A percentile compares a stretch with the other conserved stretches of the same genome.
These are phyloP conservation scores for Otolemur crassicaudatus DNA, from an alignment of 2,797 vertebrate genomes.

Conservation along the genomic window DNA sequence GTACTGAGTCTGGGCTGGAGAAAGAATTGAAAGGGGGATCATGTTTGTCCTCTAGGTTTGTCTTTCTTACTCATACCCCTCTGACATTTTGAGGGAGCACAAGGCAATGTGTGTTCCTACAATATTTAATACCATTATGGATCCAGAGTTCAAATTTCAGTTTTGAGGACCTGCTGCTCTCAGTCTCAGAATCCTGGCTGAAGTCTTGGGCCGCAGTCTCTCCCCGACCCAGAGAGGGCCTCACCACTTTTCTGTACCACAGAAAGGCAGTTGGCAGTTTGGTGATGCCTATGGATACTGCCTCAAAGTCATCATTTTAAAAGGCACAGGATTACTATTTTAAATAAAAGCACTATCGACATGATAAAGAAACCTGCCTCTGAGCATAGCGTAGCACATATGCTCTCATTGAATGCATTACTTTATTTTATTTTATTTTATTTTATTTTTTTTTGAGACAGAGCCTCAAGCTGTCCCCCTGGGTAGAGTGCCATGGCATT, in stretches of 20 bases:
- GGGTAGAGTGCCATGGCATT: no score
- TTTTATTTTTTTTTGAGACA: no score
- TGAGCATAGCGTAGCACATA: not conserved
- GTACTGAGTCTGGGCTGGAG: fast-evolving
- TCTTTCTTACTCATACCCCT: fast-evolving
- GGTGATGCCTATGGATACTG: not conserved
- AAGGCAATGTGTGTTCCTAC: fast-evolving
- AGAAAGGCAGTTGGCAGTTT: not conserved
- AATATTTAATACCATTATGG: no score
- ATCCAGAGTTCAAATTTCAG: not conserved
- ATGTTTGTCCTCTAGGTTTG: no score
- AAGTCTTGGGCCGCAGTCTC: not conserved
- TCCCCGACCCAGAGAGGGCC: not conserved
- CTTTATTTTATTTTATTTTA: no score
- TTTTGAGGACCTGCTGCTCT: not conserved
- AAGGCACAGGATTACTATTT: not conserved
- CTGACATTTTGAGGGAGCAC: not conserved
- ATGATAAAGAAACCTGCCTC: not conserved
- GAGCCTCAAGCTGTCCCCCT: no score
- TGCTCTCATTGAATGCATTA: fast-evolving
- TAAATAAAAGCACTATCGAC: not conserved
- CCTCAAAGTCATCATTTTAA: not conserved
- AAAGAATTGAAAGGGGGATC: fast-evolving
- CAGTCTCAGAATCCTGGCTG: not conserved
- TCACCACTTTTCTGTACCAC: not conserved